Evolutionary conservation across 2,888 invertebrate species (phyloP), one percentile per base, ranked within the genome.

Genomic region (Perizoma affinitatum): DNA sequence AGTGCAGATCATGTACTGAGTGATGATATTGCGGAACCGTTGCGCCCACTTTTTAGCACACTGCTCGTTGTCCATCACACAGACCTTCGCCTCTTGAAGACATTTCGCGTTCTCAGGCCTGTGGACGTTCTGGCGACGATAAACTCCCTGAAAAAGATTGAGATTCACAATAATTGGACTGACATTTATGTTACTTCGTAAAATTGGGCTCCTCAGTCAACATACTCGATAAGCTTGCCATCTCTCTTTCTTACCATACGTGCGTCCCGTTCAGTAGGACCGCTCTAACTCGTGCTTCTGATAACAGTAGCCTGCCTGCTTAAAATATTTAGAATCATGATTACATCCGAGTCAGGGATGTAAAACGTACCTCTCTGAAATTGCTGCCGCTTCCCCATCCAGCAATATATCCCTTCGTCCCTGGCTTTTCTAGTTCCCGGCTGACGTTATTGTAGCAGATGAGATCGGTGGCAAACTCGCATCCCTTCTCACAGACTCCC

Each of bases 301-400:
- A 22, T 22, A 22, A n/a, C n/a, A 22, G 22, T 22, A 2, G 22
- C 22, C 22, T 22, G 22, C 22, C 22, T 22, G 22, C 22, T 22
- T 22, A 22, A 22, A 22, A 22, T 22, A 22, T 22, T 22, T 2
- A 22, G 22, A 22, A 22, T 22, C 22, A 22, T 22, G 22, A 22
- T 22, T 22, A 22, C 22, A 22, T 22, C 3, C 22, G 22, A 22
- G 22, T 22, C 22, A 22, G 22, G 3, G 22, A 22, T 33, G 43
- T n/a, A 48, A 58, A 33, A 41, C 52, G 46, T 75, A 89, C 91
- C 84, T 91, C 91, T 73, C 91, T 87, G 56, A 91, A 92, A 58
- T 84, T 88, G 61, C 80, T 88, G 1, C 85, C 85, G 45, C 90
- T 92, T n/a, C 91, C 91, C 91, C 91, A 92, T 1, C 91, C 91